A percentile compares a stretch with the other conserved stretches of the same genome.
phyloP scores from a whole-genome alignment of 92 coral and sea anemone genomes.

The Palythoa caribaeorum region DNA sequence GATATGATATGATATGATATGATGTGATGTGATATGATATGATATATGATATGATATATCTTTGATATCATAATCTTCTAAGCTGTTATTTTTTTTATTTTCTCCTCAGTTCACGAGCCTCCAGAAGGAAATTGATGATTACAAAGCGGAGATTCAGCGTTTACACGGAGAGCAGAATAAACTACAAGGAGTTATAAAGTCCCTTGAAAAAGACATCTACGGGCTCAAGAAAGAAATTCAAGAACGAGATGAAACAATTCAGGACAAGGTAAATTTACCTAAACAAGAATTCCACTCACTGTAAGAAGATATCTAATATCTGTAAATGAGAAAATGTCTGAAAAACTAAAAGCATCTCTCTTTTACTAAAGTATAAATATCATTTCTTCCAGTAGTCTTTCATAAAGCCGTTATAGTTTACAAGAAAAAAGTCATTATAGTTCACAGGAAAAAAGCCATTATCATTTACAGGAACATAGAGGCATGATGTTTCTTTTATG shows the following conservation, averaged over 20 bases:
- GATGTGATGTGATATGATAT: too few relatives aligned
- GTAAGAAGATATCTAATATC: neutral
- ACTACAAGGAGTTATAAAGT: slow-evolving; percentile 97
- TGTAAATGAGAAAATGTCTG: too few relatives aligned
- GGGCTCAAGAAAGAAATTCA: slow-evolving; percentile 99
- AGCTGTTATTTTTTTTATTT: neutral
- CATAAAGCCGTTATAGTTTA: too few relatives aligned
- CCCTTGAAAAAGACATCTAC: slow-evolving; percentile 98
- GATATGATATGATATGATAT: too few relatives aligned
- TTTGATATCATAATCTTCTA: neutral
- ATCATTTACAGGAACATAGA: too few relatives aligned
- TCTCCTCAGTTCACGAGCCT: slow-evolving; percentile 91
- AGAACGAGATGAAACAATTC: slow-evolving; percentile 99
- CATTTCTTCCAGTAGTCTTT: too few relatives aligned
- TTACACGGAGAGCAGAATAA: slow-evolving; percentile 96
- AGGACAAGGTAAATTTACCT: slow-evolving; percentile 81
- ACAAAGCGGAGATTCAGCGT: slow-evolving; percentile 95
- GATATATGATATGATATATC: neutral
- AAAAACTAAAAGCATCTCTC: too few relatives aligned
- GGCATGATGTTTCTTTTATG: too few relatives aligned
- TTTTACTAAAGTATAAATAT: too few relatives aligned
- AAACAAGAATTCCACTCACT: neutral
- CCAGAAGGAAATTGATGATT: slow-evolving; percentile 97
- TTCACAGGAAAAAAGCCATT: too few relatives aligned
- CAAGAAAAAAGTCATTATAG: too few relatives aligned